Percentiles rank a stretch among this genome's conserved stretches.
Evolutionary conservation across 2,888 invertebrate genomes (phyloP).

Genomic region (Ischnura elegans): DNA sequence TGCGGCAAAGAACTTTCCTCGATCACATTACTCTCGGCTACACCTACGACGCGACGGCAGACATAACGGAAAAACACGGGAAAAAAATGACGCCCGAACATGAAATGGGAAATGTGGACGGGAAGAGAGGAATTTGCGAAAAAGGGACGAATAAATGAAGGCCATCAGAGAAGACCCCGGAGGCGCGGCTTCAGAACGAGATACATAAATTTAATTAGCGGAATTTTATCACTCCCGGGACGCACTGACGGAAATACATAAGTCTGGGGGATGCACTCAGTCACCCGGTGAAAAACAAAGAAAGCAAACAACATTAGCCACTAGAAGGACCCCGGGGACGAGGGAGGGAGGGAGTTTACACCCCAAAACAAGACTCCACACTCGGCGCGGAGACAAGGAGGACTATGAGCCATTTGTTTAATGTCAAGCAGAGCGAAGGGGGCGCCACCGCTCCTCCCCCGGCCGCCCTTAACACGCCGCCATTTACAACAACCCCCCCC

Average conservation of each 20-base stretch:
- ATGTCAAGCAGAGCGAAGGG: background rate
- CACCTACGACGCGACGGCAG: too few relatives aligned
- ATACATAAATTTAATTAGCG: constrained; percentile 2
- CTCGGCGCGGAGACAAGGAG: background rate
- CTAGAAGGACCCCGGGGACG: background rate
- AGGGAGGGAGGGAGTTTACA: background rate
- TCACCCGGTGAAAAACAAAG: constrained; percentile 8
- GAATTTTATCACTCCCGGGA: constrained; percentile 9
- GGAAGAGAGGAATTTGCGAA: background rate
- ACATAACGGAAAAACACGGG: background rate
- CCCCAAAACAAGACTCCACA: constrained; percentile 10
- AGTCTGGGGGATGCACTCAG: background rate
- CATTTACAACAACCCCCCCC: constrained; percentile 17
- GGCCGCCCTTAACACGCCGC: background rate
- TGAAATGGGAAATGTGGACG: background rate
- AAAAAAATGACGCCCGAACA: background rate
- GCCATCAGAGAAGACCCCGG: background rate
- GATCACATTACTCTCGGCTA: too few relatives aligned
- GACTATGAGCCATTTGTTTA: background rate
- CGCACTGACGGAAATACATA: background rate
- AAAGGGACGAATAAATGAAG: background rate
- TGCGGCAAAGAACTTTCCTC: too few relatives aligned
- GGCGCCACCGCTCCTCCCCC: background rate
- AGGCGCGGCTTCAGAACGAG: background rate
- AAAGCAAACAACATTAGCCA: constrained; percentile 7